Conservation (phyloP, 2,797 vertebrate genomes). For the Kryptopterus vitreolus region DNA sequence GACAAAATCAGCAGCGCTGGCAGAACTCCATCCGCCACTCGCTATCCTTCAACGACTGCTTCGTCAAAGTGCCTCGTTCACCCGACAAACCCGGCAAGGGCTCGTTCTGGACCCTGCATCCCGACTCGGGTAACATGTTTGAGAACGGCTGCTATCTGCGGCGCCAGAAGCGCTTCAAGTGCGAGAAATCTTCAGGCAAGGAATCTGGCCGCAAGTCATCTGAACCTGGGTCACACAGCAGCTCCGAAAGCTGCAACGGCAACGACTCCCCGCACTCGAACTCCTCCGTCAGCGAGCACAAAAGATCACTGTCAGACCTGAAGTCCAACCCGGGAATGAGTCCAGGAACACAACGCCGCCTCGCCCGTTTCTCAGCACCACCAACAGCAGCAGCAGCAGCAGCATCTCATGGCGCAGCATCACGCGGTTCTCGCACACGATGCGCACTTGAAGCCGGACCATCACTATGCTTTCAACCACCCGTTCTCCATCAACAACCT, state of each 20-base stretch:
- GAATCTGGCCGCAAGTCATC: conserved; percentile 73
- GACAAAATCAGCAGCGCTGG: conserved; percentile 97
- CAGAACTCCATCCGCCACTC: conserved; percentile 94
- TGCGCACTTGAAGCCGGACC: conserved; percentile 93
- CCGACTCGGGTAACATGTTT: conserved; percentile 97
- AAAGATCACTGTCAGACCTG: conserved; percentile 86
- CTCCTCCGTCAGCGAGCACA: conserved; percentile 87
- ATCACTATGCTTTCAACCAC: conserved; percentile 98
- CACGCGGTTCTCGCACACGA: conserved; percentile 89
- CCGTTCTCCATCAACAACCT: conserved; percentile 99
- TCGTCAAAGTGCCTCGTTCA: conserved; percentile 90
- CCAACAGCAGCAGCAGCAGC: conserved; percentile 67
- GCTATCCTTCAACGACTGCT: conserved; percentile 92
- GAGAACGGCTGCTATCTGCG: conserved; percentile 96
- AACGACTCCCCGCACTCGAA: conserved; percentile 90
- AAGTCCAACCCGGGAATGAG: conserved; percentile 84
- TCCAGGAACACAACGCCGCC: conserved; percentile 78
- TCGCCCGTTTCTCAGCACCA: conserved; percentile 72
- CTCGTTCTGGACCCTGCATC: conserved; percentile 95
- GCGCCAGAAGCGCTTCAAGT: conserved; percentile 96
- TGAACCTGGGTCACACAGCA: conserved; percentile 77
- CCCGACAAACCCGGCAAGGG: conserved; percentile 94
- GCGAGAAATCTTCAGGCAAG: conserved; percentile 83
- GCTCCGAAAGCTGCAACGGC: conserved; percentile 83
- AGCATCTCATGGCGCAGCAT: conserved; percentile 87